Evolutionary conservation across 2,797 vertebrate species (phyloP).

Genomic region (Acipenser oxyrinchus): DNA sequence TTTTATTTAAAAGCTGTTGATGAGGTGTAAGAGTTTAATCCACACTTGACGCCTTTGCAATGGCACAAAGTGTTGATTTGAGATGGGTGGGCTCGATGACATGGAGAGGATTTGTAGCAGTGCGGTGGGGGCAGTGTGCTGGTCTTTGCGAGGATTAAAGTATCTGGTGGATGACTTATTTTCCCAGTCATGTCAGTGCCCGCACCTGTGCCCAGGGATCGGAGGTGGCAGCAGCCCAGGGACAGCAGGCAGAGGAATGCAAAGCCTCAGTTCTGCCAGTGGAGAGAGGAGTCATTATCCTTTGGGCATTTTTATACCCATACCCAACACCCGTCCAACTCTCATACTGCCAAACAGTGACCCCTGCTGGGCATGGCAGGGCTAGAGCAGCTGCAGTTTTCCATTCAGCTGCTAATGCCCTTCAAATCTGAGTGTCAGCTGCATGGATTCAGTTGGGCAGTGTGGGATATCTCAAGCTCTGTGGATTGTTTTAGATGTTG

Average conservation of each 20-base stretch:
- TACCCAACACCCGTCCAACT: not conserved
- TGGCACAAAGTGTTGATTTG: not conserved
- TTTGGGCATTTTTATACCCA: not conserved
- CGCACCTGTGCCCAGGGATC: conserved; percentile 22
- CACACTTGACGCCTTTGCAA: not conserved
- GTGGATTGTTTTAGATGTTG: conserved; percentile 15
- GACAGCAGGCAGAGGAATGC: conserved; percentile 13
- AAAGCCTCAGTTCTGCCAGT: not conserved
- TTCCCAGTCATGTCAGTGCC: conserved; percentile 25
- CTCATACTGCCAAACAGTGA: not conserved
- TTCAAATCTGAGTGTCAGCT: conserved; percentile 1
- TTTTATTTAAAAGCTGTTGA: too few species aligned
- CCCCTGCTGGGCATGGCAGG: conserved; percentile 4
- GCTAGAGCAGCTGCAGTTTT: not conserved
- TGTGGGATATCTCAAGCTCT: conserved; percentile 16
- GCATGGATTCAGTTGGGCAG: conserved; percentile 16
- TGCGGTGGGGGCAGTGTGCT: not conserved
- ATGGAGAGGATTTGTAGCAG: too few species aligned
- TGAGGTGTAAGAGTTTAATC: too few species aligned
- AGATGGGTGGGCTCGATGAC: not conserved
- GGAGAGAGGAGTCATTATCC: not conserved
- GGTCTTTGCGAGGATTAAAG: conserved; percentile 7
- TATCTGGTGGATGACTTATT: conserved; percentile 17
- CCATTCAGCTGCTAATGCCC: not conserved
- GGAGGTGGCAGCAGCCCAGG: not conserved